A percentile compares a stretch with the other conserved stretches of the same genome.
These are phyloP conservation scores for Vesta saturnalis DNA, from an alignment of 2,888 invertebrate species.

Conservation along the genomic window DNA sequence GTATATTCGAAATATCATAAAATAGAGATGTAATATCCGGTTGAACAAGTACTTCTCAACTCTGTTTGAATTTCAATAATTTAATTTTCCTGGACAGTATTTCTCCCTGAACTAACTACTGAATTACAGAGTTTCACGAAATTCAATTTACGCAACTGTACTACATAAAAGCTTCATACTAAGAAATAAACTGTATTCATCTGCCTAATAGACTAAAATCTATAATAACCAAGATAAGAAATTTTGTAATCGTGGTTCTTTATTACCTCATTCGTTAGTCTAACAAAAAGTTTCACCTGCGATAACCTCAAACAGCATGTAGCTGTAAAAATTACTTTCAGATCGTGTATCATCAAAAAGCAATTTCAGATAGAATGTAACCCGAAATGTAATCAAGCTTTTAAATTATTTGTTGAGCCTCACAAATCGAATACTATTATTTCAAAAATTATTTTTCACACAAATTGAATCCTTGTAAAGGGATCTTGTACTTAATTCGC, in stretches of 20 bases:
- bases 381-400: not conserved
- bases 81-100: conserved; percentile 23
- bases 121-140: conserved; percentile 8
- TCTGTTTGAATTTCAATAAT: conserved; percentile 26
- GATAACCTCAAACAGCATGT: conserved; percentile 4
- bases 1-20: conserved; percentile 17
- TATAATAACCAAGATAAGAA: not conserved
- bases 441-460: not conserved
- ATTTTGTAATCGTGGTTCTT: too few species aligned
- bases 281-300: conserved; percentile 9
- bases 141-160: conserved; percentile 6
- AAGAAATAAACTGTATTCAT: conserved; percentile 8
- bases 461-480: not conserved
- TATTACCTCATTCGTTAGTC: not conserved
- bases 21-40: conserved; percentile 19
- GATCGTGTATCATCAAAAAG: conserved; percentile 10
- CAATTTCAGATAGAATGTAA: conserved; percentile 8
- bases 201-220: not conserved
- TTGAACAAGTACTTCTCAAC: conserved; percentile 18
- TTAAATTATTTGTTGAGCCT: conserved; percentile 5
- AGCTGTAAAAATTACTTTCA: conserved; percentile 10
- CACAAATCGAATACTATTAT: not conserved
- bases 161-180: not conserved
- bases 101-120: conserved; percentile 14
- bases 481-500: not conserved